Evolutionary conservation across 2,113 vertebrate species (phyloP).

Genomic region (Toxotes chatareus): DNA sequence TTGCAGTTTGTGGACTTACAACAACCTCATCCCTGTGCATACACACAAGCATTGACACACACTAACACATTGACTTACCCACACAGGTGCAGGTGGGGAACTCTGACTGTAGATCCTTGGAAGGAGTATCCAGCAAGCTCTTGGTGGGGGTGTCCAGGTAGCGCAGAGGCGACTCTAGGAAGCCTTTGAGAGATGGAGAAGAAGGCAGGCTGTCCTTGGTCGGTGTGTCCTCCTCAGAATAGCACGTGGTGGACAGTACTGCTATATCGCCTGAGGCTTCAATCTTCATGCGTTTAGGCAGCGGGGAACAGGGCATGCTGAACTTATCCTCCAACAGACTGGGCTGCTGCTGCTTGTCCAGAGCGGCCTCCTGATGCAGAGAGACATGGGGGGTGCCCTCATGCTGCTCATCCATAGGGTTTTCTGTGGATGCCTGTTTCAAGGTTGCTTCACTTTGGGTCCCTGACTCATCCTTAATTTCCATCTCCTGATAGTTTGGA

Average conservation of each 20-base stretch:
- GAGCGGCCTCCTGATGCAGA: slow-evolving; percentile 47
- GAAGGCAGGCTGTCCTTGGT: slow-evolving; percentile 90
- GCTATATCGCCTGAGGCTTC: slow-evolving; percentile 93
- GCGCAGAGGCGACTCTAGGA: slow-evolving; percentile 94
- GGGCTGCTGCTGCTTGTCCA: slow-evolving; percentile 74
- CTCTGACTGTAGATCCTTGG: slow-evolving; percentile 91
- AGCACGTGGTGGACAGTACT: slow-evolving; percentile 95
- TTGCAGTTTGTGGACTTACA: slow-evolving; percentile 3
- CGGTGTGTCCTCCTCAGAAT: slow-evolving; percentile 88
- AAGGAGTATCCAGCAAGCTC: slow-evolving; percentile 93
- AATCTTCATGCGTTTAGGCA: slow-evolving; percentile 94
- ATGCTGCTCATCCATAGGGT: slow-evolving; percentile 24
- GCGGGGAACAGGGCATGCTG: slow-evolving; percentile 76
- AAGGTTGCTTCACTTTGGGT: slow-evolving; percentile 60
- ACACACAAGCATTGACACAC: not conserved
- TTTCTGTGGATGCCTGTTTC: slow-evolving; percentile 53
- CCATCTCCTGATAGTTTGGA: slow-evolving; percentile 63
- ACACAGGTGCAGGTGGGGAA: slow-evolving; percentile 96
- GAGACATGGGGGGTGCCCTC: slow-evolving; percentile 26
- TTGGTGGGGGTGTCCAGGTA: slow-evolving; percentile 97
- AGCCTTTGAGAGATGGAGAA: slow-evolving; percentile 93
- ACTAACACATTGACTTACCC: slow-evolving; percentile 85
- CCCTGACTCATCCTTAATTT: slow-evolving; percentile 58
- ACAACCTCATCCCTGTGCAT: not conserved
- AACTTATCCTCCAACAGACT: slow-evolving; percentile 73